A percentile compares a stretch with the other conserved stretches of the same genome.
These are phyloP conservation scores for Catharus fuscescens DNA, from an alignment of 2,113 vertebrate genomes.

Conservation along the genomic window DNA sequence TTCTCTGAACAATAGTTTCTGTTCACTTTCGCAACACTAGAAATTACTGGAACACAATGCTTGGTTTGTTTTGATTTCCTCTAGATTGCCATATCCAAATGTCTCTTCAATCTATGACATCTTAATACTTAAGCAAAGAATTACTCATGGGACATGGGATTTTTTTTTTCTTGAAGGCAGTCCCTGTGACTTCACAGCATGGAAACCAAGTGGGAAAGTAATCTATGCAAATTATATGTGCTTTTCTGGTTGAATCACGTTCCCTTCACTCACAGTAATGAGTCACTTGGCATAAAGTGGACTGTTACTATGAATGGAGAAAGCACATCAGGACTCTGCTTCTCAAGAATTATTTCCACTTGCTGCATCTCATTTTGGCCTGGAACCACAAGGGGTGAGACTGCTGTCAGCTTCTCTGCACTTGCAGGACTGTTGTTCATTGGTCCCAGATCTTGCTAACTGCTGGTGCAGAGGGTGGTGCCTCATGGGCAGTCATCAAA, in stretches of 20 bases:
- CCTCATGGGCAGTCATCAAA: not conserved
- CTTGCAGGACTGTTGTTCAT: not conserved
- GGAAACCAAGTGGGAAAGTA: conserved; percentile 49
- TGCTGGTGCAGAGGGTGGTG: not conserved
- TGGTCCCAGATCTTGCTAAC: not conserved
- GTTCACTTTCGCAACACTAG: not conserved
- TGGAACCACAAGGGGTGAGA: not conserved
- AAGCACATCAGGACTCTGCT: conserved; percentile 20
- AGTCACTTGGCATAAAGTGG: conserved; percentile 54
- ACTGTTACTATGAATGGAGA: conserved; percentile 47
- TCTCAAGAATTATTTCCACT: conserved; percentile 34
- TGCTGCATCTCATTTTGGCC: conserved; percentile 24
- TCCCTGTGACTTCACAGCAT: not conserved
- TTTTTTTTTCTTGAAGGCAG: not conserved
- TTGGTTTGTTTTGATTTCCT: not conserved
- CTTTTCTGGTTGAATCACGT: conserved; percentile 55
- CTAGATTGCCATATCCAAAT: not conserved
- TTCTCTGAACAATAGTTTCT: not conserved
- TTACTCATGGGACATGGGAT: not conserved
- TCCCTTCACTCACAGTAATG: conserved; percentile 38
- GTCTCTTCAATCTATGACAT: not conserved
- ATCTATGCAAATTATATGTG: conserved; percentile 53
- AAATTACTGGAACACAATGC: not conserved
- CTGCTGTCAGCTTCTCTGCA: not conserved
- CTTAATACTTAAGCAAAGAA: not conserved